Evolutionary conservation across 2,113 vertebrate genomes (phyloP), one percentile per base, ranked within the genome.

Genomic region (Clinocottus analis): DNA sequence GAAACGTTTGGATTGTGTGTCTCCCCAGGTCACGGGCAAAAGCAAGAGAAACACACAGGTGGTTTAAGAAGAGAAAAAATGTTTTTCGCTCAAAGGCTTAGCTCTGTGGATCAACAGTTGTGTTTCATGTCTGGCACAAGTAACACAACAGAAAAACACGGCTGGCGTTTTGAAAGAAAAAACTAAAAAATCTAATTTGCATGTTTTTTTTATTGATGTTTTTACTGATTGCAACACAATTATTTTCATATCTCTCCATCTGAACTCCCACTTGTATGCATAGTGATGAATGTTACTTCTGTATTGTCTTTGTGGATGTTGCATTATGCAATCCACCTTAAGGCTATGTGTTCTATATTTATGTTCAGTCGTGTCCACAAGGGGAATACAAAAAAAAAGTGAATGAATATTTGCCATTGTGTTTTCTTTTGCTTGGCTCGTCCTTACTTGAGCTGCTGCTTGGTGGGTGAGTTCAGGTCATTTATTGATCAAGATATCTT

Each of bases 41-140:
- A 51, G n/a, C 9, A 43, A 39, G 11, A 0, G 59, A 61, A 60
- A 31, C 7, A 35, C 7, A 19, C 11, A 35, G 27, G 2, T 33
- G 27, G 35, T 60, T 67, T 17, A 17, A 37, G 41, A 21, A 16
- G n/a, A 49, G 49, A 23, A 58, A 58, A 29, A 33, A 11, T 17
- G 4, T 10, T 33, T 33, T 33, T 33, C 6, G 33, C 49, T 45
- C n/a, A 31, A 43, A 56, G 55, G 23, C 25, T 59, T 27, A 63
- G 66, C 53, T 74, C 67, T 39, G 33, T 41, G 12, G 62, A 70
- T 12, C 23, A 71, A 61, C 60, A 7, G 6, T 43, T 79, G 77
- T 73, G 65, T 78, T 77, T 83, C 71, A 66, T 86, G 87, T 56
- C 79, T 68, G 83, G 81, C 19, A 84, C 76, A 84, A 70, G 61